Evolutionary conservation across 2,888 invertebrate species (phyloP), one percentile per base, ranked within the genome.

Genomic region (Orthosia incerta): DNA sequence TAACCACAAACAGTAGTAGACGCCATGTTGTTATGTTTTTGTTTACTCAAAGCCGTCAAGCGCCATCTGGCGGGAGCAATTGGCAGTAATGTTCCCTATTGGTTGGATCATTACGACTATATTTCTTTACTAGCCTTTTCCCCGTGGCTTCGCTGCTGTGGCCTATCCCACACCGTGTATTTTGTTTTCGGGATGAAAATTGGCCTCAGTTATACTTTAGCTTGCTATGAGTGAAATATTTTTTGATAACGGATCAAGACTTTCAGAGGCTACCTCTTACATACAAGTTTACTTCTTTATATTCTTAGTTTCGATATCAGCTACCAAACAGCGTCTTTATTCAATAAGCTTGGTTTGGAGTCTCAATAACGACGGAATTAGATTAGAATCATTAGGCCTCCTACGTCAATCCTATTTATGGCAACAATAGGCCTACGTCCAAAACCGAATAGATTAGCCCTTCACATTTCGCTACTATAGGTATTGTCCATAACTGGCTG

Each of bases 371-470:
- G 16, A 46, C 5, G 39, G 18, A 16, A 39, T 20, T 46, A 11
- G 11, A 13, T 39, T 26, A 12, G 11, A 13, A 48, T 53, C 20
- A 46, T 59, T 59, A 63, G 68, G 31, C 59, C 80, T 56, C 73
- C 57, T 63, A 75, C 76, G 55, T 26, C 23, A 23, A 59, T 23
- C n/a, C 69, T 59, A 69, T 60, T 39, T 59, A 60, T 39, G 63
- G 80, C 11, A 48, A 65, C n/a, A 46, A 20, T 1, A 45, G 20
- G 20, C 31, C 45, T 53, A 53, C n/a, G 31, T 13, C 2, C 13
- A 46, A 31, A 15, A 9, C 39, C 15, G 26, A 59, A 59, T 59
- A 57, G 12, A 31, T 59, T 60, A 20, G 20, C 60, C 74, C 66
- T 61, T 66, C 60, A 56, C 51, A 4, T 77, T n/a, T 31, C 16